Evolutionary conservation across 2,888 invertebrate species (phyloP), one percentile per base, ranked within the genome.

Genomic region (Homarus gammarus): DNA sequence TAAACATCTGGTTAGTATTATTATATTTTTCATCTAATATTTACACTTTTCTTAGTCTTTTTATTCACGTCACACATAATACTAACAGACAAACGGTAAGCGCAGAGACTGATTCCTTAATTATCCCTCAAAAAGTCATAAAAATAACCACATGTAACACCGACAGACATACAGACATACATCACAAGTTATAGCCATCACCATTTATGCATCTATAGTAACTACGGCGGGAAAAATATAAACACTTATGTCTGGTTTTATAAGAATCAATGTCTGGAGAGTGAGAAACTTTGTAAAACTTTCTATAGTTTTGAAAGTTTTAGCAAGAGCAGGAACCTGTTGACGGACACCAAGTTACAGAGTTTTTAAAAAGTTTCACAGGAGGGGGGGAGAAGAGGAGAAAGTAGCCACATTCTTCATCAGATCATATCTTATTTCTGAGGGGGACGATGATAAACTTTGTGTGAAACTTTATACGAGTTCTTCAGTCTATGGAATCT

Each of bases 311-410:
- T 12, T 56, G 18, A 56, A 56, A 10, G 5, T 56, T 56, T n/a
- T n/a, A n/a, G n/a, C n/a, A 15, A 56, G 56, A 56, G 56, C 15
- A 18, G 22, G 15, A 18, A 56, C 56, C 56, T 56, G 56, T 56
- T 56, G 56, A 56, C 18, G 3, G 56, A 3, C 15, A 18, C 15
- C 15, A 15, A 56, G 18, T 56, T 56, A 0, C 3, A 10, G 22
- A 56, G 56, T 56, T 56, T n/a, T n/a, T n/a, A n/a, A n/a, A n/a
- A n/a, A n/a, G n/a, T 56, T 56, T 56, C 56, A 56, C 56, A 56
- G 3, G 56, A 18, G 56, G 18, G 56, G 56, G 56, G n/a, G n/a
- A n/a, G n/a, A n/a, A n/a, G n/a, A n/a, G n/a, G n/a, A n/a, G n/a
- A n/a, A n/a, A n/a, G n/a, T n/a, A n/a, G n/a, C n/a, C n/a, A n/a